Evolutionary conservation across 2,888 invertebrate species (phyloP), one percentile per base, ranked within the genome.

Genomic region (Eilema depressum): DNA sequence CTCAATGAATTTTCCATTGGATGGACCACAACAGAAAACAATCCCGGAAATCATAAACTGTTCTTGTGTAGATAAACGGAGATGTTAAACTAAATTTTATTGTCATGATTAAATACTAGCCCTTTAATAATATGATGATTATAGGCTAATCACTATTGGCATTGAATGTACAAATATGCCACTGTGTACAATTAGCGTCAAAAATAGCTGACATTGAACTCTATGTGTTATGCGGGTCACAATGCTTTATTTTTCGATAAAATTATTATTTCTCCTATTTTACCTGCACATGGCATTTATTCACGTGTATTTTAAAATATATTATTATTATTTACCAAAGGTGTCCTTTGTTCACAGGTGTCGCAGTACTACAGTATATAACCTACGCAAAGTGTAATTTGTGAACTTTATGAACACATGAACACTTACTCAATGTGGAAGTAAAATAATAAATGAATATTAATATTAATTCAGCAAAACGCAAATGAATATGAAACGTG

Each of bases 121-220:
- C 33, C 12, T 37, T 37, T 37, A 37, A 12, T 12, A 12, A 37
- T n/a, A n/a, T n/a, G n/a, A 37, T 12, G 12, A 37, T 12, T 37
- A 37, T 12, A 37, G 17, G 14, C 17, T 17, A 41, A 4, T 17
- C 41, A 41, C 17, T 41, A 41, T 41, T 41, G 41, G 14, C 17
- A 17, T 17, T 41, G 17, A 41, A 14, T 41, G 41, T 41, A 17
- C 41, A 41, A 41, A 41, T 17, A 41, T 41, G 41, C 4, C 17
- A 17, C 10, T n/a, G 8, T 8, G 25, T 17, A 37, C 63, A 37
- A 25, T 63, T 25, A 17, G 63, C 25, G 12, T 37, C 37, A 10
- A 37, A 37, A 63, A 23, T 25, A 37, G 57, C 25, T 66, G 66
- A 66, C 66, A 37, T 41, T 66, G 66, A 66, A 66, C 33, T 5